Evolutionary conservation across 2,888 invertebrate species (phyloP).

Genomic region (Salpingus planirostris): DNA sequence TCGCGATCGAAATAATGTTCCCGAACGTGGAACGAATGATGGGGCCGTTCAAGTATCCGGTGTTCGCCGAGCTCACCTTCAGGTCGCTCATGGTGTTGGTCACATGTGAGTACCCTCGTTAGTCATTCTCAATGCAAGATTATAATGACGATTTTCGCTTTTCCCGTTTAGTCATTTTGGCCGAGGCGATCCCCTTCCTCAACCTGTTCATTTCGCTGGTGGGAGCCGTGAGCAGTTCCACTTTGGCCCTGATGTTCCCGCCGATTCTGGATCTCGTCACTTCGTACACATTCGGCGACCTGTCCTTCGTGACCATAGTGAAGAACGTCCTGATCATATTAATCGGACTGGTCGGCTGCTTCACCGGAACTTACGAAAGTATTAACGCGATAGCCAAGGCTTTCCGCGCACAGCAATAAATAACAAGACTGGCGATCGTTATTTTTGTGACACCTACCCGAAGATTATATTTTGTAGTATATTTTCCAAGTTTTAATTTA

Average conservation of each 20-base stretch:
- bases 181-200: constrained; percentile 77
- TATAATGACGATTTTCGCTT: constrained; percentile 1
- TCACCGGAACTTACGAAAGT: constrained; percentile 69
- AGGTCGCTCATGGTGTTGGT: constrained; percentile 64
- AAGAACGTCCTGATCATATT: constrained; percentile 59
- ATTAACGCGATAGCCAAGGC: constrained; percentile 51
- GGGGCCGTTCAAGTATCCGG: constrained; percentile 49
- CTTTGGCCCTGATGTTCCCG: constrained; percentile 80
- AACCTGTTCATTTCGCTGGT: constrained; percentile 84
- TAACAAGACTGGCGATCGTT: not conserved
- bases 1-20: constrained; percentile 86
- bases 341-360: constrained; percentile 60
- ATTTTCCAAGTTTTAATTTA: constrained; percentile 13
- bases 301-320: constrained; percentile 41
- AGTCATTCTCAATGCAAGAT: not conserved
- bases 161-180: constrained; percentile 58
- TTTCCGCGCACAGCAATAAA: constrained; percentile 30
- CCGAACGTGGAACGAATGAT: constrained; percentile 52
- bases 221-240: constrained; percentile 83
- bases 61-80: constrained; percentile 59
- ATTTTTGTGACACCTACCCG: constrained; percentile 7
- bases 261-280: constrained; percentile 76
- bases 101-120: constrained; percentile 63
- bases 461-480: constrained; percentile 10
- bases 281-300: constrained; percentile 50